Conservation (phyloP, 2,113 vertebrate species). For the Neopipo cinnamomea region DNA sequence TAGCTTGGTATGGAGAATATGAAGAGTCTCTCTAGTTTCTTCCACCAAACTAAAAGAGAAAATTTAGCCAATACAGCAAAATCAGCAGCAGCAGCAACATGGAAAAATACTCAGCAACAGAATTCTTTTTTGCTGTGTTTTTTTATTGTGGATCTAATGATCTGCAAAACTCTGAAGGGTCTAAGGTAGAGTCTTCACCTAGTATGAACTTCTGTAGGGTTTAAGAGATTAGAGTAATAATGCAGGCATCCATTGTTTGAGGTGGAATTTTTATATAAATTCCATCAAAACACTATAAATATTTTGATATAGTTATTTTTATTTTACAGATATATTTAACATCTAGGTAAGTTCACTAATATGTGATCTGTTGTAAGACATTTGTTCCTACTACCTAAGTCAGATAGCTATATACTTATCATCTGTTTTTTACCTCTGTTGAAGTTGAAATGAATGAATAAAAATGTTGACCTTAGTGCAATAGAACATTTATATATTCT, state of each 20-base stretch:
- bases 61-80: neutral
- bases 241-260: neutral
- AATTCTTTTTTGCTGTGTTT: neutral
- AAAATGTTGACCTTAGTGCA: slow-evolving; percentile 19
- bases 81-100: neutral
- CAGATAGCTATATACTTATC: neutral
- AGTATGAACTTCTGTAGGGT: neutral
- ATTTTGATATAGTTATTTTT: neutral
- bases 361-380: neutral
- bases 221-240: neutral
- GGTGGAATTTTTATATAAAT: neutral
- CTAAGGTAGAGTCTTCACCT: neutral
- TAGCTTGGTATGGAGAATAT: neutral
- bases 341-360: neutral
- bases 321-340: neutral
- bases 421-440: neutral
- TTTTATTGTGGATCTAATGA: neutral
- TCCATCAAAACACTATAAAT: too few species aligned
- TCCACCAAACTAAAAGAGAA: neutral
- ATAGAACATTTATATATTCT: slow-evolving; percentile 12
- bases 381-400: neutral
- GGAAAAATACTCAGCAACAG: neutral
- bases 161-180: neutral
- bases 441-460: neutral
- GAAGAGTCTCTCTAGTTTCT: neutral